Evolutionary conservation across 2,888 invertebrate genomes (phyloP), one percentile per base, ranked within the genome.

Genomic region (Chrysomela aeneicollis): DNA sequence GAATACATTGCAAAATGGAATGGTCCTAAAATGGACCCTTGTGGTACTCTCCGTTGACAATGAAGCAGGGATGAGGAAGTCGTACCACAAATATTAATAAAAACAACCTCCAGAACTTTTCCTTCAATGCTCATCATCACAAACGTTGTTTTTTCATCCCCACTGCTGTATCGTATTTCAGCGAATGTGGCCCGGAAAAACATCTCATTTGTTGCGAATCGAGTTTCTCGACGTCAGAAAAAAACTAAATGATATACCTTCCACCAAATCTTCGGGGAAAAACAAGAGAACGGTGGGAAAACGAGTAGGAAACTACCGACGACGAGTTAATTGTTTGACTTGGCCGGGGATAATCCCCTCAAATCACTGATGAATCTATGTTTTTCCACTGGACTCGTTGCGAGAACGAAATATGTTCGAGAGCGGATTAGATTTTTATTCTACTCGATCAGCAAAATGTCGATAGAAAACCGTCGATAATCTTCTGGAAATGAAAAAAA

Each of bases 281-380:
- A 42, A 55, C 42, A 37, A 42, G 55, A 19, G 35, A 52, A 52
- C 19, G 12, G 10, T 12, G 35, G 37, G 37, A 32, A 55, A 55
- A 42, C 37, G 42, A 42, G 12, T 21, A 54, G 42, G 35, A 55
- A 37, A 55, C 18, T 21, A 19, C 55, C 37, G 21, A 55, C 42
- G 21, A 55, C 21, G 21, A 55, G 55, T 55, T 55, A 22, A 55
- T 55, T 55, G 55, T 42, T 55, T 42, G 55, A 42, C 37, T 42
- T 18, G 42, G 21, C 17, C 55, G 1, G 6, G 42, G 37, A 55
- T 55, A 17, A 55, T 55, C 19, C 42, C 8, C 55, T 37, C 37
- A 42, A 55, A 55, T 55, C 55, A 55, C 55, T 26, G 55, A 55
- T 55, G 22, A 42, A 55, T 18, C 53, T 12, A n/a, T 54, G 53